Evolutionary conservation across 2,888 invertebrate species (phyloP).

Genomic region (Boloria euphrosyne): DNA sequence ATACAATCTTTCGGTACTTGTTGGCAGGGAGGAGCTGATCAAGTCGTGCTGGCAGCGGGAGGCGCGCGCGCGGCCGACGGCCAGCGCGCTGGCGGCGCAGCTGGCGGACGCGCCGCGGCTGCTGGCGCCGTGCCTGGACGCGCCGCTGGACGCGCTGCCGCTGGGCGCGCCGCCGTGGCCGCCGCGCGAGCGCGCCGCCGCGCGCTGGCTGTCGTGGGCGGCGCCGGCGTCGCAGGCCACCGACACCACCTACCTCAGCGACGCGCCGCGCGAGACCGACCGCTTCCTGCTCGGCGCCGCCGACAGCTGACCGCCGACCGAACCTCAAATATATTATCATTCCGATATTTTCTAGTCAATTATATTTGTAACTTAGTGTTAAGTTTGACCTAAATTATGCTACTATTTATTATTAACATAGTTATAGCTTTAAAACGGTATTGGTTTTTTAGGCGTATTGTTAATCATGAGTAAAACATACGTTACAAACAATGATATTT

Average conservation of each 20-base stretch:
- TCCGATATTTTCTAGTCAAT: constrained; percentile 50
- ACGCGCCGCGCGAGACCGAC: constrained; percentile 53
- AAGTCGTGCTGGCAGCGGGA: constrained; percentile 91
- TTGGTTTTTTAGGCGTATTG: neutral
- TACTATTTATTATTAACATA: constrained; percentile 1
- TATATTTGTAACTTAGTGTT: constrained; percentile 6
- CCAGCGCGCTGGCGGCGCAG: constrained; percentile 90
- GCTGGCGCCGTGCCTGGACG: constrained; percentile 86
- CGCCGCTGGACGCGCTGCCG: constrained; percentile 85
- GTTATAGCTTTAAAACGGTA: constrained; percentile 7
- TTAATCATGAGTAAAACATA: too few species aligned
- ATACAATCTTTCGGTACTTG: neutral
- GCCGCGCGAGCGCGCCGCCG: constrained; percentile 52
- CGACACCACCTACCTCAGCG: constrained; percentile 69
- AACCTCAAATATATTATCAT: constrained; percentile 33
- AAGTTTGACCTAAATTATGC: constrained; percentile 1
- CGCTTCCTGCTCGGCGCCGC: constrained; percentile 47
- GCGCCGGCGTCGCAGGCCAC: constrained; percentile 60
- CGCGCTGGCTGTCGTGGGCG: constrained; percentile 65
- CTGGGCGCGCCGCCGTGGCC: constrained; percentile 56
- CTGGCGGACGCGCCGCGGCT: constrained; percentile 90
- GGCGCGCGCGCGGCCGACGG: constrained; percentile 85
- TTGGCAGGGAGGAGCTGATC: constrained; percentile 86
- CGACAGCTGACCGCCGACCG: neutral
- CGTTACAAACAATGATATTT: too few species aligned